These are phyloP conservation scores for Mesoligia furuncula DNA, from an alignment of 2,888 invertebrate species.

Conservation along the genomic window DNA sequence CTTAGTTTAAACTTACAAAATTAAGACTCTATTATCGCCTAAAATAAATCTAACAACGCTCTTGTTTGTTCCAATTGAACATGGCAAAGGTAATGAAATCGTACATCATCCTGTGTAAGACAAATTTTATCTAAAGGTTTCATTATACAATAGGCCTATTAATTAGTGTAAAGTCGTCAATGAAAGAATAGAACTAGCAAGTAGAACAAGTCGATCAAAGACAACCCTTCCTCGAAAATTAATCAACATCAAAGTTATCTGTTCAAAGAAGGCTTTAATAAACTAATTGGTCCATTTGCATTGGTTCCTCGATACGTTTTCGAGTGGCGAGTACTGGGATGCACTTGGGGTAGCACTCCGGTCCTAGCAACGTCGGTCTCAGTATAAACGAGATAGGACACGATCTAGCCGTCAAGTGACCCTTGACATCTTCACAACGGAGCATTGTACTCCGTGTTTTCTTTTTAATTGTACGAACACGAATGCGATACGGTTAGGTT, in stretches of 20 bases:
- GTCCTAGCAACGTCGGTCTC: constrained; percentile 66
- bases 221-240: not conserved
- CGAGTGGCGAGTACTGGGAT: constrained; percentile 63
- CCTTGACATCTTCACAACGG: constrained; percentile 79
- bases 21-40: not conserved
- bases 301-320: constrained; percentile 62
- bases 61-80: not conserved
- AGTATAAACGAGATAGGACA: constrained; percentile 84
- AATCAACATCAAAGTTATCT: constrained; percentile 24
- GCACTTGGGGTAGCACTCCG: constrained; percentile 73
- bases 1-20: not conserved
- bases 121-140: not conserved
- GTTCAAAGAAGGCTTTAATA: constrained; percentile 57
- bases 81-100: not conserved
- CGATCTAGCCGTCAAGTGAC: constrained; percentile 78
- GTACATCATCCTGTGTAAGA: too few relatives aligned
- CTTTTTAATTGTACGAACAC: constrained; percentile 72
- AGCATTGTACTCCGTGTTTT: constrained; percentile 75
- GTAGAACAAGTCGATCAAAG: constrained; percentile 11
- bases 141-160: not conserved
- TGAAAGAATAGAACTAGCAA: not conserved
- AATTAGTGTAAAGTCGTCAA: not conserved
- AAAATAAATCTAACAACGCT: not conserved
- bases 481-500: constrained; percentile 61
- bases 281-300: constrained; percentile 69